Percentiles rank a stretch among this genome's conserved stretches.
Evolutionary conservation across 2,888 invertebrate species (phyloP).

Genomic region (Philereme vetulata): DNA sequence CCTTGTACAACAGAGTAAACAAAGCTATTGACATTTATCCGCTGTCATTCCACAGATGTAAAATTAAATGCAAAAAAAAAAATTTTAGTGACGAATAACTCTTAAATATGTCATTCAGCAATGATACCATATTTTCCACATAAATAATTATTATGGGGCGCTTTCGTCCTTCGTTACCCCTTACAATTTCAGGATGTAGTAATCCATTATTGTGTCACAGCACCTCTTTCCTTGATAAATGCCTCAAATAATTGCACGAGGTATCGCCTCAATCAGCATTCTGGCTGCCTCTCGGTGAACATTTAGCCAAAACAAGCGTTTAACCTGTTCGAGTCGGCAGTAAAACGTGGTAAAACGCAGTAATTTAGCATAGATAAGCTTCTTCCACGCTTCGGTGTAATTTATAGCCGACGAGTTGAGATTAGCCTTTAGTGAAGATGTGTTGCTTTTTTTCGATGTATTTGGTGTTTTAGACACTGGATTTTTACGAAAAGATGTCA

Average conservation of each 20-base stretch:
- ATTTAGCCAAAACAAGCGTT: constrained; percentile 36
- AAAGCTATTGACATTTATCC: too few relatives aligned
- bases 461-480: not conserved
- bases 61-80: too few relatives aligned
- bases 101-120: too few relatives aligned
- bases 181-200: constrained; percentile 6
- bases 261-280: constrained; percentile 41
- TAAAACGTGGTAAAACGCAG: constrained; percentile 42
- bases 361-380: constrained; percentile 60
- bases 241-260: constrained; percentile 32
- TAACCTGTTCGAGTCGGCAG: constrained; percentile 35
- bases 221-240: constrained; percentile 36
- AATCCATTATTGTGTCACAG: constrained; percentile 19
- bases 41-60: too few relatives aligned
- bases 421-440: constrained; percentile 41
- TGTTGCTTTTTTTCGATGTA: constrained; percentile 24
- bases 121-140: not conserved
- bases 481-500: not conserved
- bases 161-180: constrained; percentile 8
- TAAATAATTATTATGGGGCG: constrained; percentile 3
- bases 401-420: constrained; percentile 47
- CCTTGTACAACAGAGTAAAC: too few relatives aligned
- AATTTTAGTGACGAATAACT: too few relatives aligned
- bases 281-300: constrained; percentile 32
- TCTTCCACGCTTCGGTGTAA: constrained; percentile 40